Evolutionary conservation across 2,888 invertebrate species (phyloP).

Genomic region (Thyatira batis): DNA sequence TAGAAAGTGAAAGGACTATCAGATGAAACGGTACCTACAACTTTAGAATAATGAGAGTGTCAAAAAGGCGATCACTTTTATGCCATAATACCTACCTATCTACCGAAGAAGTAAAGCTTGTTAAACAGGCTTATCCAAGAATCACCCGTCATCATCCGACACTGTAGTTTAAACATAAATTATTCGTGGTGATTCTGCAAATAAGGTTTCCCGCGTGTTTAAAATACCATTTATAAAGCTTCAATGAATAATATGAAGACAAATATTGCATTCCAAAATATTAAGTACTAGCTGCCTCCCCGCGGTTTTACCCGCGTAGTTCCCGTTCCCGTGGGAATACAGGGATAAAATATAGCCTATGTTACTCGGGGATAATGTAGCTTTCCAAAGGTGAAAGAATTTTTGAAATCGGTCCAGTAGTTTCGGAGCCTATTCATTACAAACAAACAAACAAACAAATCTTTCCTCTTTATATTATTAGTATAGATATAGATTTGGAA

Average conservation of each 20-base stretch:
- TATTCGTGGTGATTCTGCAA: slow-evolving; percentile 43
- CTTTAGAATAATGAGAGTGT: slow-evolving; percentile 18
- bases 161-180: slow-evolving; percentile 37
- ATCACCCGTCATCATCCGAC: slow-evolving; percentile 38
- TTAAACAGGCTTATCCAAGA: slow-evolving; percentile 24
- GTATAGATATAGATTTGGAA: too few relatives aligned
- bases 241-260: background rate
- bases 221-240: background rate
- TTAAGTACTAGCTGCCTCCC: background rate
- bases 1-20: slow-evolving; percentile 37
- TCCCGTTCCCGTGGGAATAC: too few relatives aligned
- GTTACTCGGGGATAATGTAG: too few relatives aligned
- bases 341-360: too few relatives aligned
- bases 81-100: slow-evolving; percentile 22
- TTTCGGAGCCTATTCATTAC: too few relatives aligned
- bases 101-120: slow-evolving; percentile 25
- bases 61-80: slow-evolving; percentile 38
- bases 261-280: too few relatives aligned
- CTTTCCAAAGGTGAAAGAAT: too few relatives aligned
- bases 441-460: too few relatives aligned
- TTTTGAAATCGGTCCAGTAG: too few relatives aligned
- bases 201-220: slow-evolving; percentile 29
- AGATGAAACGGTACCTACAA: slow-evolving; percentile 31
- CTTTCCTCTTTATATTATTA: too few relatives aligned
- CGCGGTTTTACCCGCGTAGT: too few relatives aligned